Conservation (phyloP, 2,797 vertebrate genomes). For the Sebastes glaucus region DNA sequence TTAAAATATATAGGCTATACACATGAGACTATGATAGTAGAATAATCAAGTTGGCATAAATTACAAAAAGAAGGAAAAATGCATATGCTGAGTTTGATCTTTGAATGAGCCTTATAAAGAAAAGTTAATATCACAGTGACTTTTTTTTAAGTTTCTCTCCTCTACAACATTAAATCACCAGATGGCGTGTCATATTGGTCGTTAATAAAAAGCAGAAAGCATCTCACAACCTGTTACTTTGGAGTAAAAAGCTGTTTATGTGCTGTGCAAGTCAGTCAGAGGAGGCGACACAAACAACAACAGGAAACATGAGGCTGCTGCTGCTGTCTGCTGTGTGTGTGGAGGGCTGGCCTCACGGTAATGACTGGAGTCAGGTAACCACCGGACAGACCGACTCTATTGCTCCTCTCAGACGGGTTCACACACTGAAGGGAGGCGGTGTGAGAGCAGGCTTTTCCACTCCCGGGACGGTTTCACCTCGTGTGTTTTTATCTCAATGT, state of each 20-base stretch:
- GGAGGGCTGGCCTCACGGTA: constrained; percentile 61
- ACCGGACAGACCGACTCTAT: constrained; percentile 20
- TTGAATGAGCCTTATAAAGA: not conserved
- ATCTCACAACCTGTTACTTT: constrained; percentile 17
- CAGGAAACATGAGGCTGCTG: constrained; percentile 65
- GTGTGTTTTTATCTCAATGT: not conserved
- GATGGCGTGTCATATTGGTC: not conserved
- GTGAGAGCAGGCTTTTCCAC: not conserved
- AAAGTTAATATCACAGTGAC: not conserved
- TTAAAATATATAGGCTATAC: not conserved
- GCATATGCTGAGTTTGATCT: not conserved
- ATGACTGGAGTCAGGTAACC: constrained; percentile 78
- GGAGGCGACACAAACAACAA: constrained; percentile 35
- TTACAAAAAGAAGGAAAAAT: not conserved
- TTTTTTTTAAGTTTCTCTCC: not conserved
- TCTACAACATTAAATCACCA: not conserved
- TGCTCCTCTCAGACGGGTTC: constrained; percentile 19
- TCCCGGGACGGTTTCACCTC: not conserved
- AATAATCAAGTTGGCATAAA: not conserved
- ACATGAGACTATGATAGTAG: not conserved
- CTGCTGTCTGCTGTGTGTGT: not conserved
- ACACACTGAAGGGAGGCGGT: constrained; percentile 12
- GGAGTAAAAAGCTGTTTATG: not conserved
- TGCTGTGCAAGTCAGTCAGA: not conserved
- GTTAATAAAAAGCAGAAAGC: not conserved